Evolutionary conservation across 2,888 invertebrate species (phyloP).

Genomic region (Agrypnus murinus): DNA sequence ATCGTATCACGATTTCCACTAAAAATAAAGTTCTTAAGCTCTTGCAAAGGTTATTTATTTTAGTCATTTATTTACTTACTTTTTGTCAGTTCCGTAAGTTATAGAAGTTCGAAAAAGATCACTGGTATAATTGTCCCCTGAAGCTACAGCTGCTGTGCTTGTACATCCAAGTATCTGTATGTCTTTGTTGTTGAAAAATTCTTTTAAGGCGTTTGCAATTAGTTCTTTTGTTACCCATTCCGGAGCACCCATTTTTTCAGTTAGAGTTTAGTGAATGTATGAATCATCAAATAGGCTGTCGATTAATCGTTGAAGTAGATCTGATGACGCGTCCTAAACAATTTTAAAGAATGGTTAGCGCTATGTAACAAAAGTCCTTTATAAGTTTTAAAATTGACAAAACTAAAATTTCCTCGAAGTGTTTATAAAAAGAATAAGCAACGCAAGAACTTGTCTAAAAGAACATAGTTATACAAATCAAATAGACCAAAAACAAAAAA

Average conservation of each 20-base stretch:
- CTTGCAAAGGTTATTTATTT: too few relatives aligned
- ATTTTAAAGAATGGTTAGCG: too few relatives aligned
- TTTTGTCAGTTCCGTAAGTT: constrained; percentile 52
- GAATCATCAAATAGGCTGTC: background rate
- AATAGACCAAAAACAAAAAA: too few relatives aligned
- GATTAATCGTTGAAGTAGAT: background rate
- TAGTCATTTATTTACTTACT: constrained; percentile 38
- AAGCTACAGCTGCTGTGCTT: constrained; percentile 61
- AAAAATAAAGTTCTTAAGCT: too few relatives aligned
- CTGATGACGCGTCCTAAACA: too few relatives aligned
- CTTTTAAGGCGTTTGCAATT: constrained; percentile 59
- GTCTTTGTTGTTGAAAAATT: constrained; percentile 56
- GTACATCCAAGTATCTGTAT: constrained; percentile 57
- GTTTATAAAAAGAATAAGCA: too few relatives aligned
- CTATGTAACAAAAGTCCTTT: too few relatives aligned
- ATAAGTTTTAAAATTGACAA: too few relatives aligned
- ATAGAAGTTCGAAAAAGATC: constrained; percentile 62
- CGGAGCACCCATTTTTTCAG: constrained; percentile 57
- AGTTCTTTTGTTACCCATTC: constrained; percentile 61
- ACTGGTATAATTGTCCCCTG: constrained; percentile 66
- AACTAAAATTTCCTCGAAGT: too few relatives aligned
- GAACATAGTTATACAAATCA: too few relatives aligned
- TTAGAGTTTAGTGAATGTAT: background rate
- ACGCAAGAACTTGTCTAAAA: too few relatives aligned
- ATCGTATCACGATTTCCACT: constrained; percentile 58